Evolutionary conservation across 1,140 invertebrate genomes (phyloP).

Genomic region (Drosophila bifasciata): DNA sequence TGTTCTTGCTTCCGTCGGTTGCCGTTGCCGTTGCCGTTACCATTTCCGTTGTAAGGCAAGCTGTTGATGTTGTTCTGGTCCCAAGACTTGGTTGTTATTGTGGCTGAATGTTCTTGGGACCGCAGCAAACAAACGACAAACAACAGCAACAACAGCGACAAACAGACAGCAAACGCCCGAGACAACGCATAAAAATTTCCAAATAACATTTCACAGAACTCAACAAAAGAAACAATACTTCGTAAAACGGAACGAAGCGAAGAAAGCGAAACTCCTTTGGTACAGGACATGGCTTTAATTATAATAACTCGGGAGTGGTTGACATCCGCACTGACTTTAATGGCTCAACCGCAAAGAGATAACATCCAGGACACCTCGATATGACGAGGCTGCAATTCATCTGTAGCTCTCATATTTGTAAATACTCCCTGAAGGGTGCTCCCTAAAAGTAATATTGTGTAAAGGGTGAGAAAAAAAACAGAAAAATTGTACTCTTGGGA

Average conservation of each 20-base stretch:
- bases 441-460: constrained; percentile 44
- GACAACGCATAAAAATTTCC: constrained; percentile 66
- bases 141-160: constrained; percentile 49
- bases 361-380: constrained; percentile 18
- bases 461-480: neutral
- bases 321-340: constrained; percentile 43
- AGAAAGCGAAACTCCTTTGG: constrained; percentile 44
- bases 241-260: constrained; percentile 19
- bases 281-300: constrained; percentile 42
- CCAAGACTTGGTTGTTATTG: constrained; percentile 57
- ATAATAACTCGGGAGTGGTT: constrained; percentile 33
- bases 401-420: constrained; percentile 5
- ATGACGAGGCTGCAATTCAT: constrained; percentile 26
- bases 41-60: constrained; percentile 76
- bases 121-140: constrained; percentile 39
- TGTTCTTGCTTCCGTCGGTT: constrained; percentile 25
- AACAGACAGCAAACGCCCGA: constrained; percentile 38
- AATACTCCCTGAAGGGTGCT: constrained; percentile 36
- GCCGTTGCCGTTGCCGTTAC: constrained; percentile 62
- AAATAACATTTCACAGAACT: constrained; percentile 65
- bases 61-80: constrained; percentile 71
- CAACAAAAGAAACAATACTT: constrained; percentile 46
- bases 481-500: constrained; percentile 2
- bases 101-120: constrained; percentile 45
- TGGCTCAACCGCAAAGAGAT: constrained; percentile 35